These are phyloP conservation scores for Acleris sparsana DNA, from an alignment of 2,888 invertebrate species.

Conservation along the genomic window DNA sequence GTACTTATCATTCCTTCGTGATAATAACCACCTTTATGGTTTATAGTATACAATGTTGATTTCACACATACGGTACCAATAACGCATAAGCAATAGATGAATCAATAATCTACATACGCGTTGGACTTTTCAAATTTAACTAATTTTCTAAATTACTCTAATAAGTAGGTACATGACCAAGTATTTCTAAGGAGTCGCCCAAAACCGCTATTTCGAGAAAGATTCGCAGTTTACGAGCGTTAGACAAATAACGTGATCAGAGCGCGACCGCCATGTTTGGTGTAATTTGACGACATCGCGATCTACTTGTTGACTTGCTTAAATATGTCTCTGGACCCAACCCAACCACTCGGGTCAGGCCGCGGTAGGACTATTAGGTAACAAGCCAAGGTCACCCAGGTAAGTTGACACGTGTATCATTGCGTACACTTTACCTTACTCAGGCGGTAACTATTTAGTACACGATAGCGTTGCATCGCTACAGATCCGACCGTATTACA, in stretches of 20 bases:
- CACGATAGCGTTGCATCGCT: slow-evolving; percentile 1
- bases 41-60: neutral
- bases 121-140: neutral
- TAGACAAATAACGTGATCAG: slow-evolving; percentile 5
- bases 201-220: slow-evolving; percentile 20
- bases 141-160: neutral
- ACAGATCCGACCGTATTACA: neutral
- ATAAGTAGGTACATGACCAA: neutral
- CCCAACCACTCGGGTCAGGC: neutral
- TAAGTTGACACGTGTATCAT: slow-evolving; percentile 21
- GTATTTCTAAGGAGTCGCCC: neutral
- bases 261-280: neutral
- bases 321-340: slow-evolving; percentile 8
- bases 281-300: slow-evolving; percentile 15
- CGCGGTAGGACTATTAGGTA: slow-evolving; percentile 20
- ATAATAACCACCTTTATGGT: too few relatives aligned
- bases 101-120: too few relatives aligned
- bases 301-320: slow-evolving; percentile 6
- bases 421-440: slow-evolving; percentile 8
- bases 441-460: slow-evolving; percentile 4
- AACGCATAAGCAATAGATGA: neutral
- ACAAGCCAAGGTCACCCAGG: slow-evolving; percentile 13
- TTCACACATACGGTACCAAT: neutral
- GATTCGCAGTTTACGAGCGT: neutral
- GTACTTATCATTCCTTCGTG: too few relatives aligned